Conservation (phyloP, 2,888 invertebrate genomes). For the Spodoptera picta region DNA sequence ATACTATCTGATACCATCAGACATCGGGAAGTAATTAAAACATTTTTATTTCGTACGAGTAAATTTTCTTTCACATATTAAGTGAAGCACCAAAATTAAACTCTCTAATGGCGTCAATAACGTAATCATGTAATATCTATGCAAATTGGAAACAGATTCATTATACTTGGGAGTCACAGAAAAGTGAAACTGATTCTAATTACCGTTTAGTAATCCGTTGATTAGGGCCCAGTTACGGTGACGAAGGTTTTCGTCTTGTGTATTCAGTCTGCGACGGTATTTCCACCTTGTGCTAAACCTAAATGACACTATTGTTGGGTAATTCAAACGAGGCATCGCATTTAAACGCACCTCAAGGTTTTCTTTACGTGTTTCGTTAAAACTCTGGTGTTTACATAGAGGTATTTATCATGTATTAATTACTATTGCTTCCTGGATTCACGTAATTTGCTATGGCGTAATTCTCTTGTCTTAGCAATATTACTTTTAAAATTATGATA, state of each 20-base stretch:
- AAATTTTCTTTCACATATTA: constrained; percentile 24
- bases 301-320: constrained; percentile 8
- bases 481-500: neutral
- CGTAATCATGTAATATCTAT: constrained; percentile 41
- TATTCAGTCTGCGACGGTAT: constrained; percentile 13
- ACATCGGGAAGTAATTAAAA: constrained; percentile 3
- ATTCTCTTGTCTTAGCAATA: constrained; percentile 15
- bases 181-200: constrained; percentile 51
- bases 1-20: neutral
- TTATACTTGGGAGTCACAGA: constrained; percentile 24
- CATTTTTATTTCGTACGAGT: constrained; percentile 2
- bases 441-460: constrained; percentile 35
- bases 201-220: constrained; percentile 17
- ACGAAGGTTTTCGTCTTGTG: constrained; percentile 2
- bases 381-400: constrained; percentile 2
- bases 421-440: constrained; percentile 26
- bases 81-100: constrained; percentile 6
- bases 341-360: neutral
- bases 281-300: neutral
- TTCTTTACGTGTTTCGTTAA: constrained; percentile 8
- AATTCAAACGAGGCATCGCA: neutral
- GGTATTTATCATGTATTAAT: constrained; percentile 23
- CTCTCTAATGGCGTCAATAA: constrained; percentile 27
- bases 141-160: constrained; percentile 41
- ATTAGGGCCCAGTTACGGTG: constrained; percentile 15